Conservation (phyloP, 2,113 vertebrate species). For the Burhinus oedicnemus region DNA sequence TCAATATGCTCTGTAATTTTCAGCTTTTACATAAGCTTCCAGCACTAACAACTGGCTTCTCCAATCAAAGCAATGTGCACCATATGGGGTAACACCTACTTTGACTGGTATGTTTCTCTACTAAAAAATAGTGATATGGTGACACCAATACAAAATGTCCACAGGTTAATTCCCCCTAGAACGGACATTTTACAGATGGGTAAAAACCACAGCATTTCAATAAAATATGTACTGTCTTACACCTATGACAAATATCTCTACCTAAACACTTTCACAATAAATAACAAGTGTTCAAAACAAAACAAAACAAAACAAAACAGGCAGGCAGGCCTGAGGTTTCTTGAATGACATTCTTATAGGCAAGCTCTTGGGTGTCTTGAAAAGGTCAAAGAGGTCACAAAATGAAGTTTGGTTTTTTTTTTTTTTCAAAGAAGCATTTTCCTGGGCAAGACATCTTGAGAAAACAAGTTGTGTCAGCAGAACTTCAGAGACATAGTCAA, state of each 20-base stretch:
- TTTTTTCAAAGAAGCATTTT: neutral
- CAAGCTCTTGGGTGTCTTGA: neutral
- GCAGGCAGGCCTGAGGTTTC: neutral
- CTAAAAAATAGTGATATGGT: neutral
- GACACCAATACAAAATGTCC: neutral
- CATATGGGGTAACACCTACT: neutral
- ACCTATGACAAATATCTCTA: neutral
- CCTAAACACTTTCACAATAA: neutral
- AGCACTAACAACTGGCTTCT: neutral
- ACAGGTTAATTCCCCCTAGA: neutral
- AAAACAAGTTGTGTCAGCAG: neutral
- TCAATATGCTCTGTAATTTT: neutral
- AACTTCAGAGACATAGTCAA: neutral
- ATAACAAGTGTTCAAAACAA: neutral
- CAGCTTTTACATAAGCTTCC: neutral
- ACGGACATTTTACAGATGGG: neutral
- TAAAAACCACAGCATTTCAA: neutral
- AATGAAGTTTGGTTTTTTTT: neutral
- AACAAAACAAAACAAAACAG: neutral
- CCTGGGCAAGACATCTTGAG: neutral
- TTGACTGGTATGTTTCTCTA: neutral
- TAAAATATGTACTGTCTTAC: neutral
- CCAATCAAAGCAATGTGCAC: neutral
- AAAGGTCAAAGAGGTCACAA: neutral
- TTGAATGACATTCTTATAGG: neutral